Evolutionary conservation across 2,888 invertebrate species (phyloP).

Genomic region (Scaptodrosophila latifasciaeformis): DNA sequence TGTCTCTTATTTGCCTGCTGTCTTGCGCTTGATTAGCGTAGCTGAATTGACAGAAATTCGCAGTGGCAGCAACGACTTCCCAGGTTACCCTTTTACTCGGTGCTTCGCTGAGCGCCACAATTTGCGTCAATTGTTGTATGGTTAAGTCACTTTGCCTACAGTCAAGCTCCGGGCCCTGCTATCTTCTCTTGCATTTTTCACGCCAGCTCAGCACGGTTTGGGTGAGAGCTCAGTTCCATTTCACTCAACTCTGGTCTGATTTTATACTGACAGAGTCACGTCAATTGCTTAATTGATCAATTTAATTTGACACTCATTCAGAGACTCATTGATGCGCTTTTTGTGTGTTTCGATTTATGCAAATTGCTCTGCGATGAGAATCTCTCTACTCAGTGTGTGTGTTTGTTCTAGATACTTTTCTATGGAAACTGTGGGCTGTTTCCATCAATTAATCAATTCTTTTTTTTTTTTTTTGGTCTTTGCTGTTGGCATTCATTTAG

Average conservation of each 20-base stretch:
- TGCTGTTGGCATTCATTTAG: conserved; percentile 21
- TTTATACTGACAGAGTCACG: conserved; percentile 27
- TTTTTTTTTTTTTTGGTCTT: conserved; percentile 44
- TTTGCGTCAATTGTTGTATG: conserved; percentile 55
- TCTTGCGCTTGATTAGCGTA: conserved; percentile 58
- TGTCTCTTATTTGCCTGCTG: conserved; percentile 46
- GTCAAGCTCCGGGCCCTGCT: background rate
- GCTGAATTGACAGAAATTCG: conserved; percentile 64
- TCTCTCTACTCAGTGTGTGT: too few species aligned
- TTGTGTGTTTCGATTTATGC: conserved; percentile 67
- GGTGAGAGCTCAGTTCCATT: background rate
- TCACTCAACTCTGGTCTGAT: background rate
- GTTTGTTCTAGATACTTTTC: conserved; percentile 39
- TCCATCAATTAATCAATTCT: conserved; percentile 66
- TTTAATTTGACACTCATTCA: conserved; percentile 70
- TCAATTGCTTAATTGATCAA: conserved; percentile 72
- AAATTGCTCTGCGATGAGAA: conserved; percentile 47
- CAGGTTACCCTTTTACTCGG: too few species aligned
- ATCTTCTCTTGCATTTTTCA: conserved; percentile 32
- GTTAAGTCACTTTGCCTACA: conserved; percentile 31
- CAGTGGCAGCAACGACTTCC: too few species aligned
- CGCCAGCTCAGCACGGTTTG: background rate
- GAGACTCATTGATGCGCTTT: conserved; percentile 49
- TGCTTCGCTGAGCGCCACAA: conserved; percentile 37
- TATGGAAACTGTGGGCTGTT: conserved; percentile 46